Conservation (phyloP, 2,888 invertebrate genomes). For the Neria commutata region DNA sequence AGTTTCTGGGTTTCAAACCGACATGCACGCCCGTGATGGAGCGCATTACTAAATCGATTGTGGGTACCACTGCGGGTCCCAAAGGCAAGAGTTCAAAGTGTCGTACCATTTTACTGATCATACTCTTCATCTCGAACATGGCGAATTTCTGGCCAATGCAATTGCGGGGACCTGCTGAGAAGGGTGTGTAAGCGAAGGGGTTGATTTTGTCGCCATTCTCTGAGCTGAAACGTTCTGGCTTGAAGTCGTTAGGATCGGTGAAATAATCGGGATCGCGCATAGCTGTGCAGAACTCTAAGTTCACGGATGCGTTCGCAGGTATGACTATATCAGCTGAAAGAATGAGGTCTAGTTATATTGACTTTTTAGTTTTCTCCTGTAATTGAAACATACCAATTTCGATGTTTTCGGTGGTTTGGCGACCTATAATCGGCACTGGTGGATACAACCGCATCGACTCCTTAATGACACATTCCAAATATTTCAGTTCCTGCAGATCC, state of each 20-base stretch:
- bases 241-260: slow-evolving; percentile 49
- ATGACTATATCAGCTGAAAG: slow-evolving; percentile 48
- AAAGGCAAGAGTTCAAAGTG: slow-evolving; percentile 51
- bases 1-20: slow-evolving; percentile 44
- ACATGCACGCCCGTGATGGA: slow-evolving; percentile 49
- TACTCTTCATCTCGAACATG: slow-evolving; percentile 55
- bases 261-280: slow-evolving; percentile 51
- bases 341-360: neutral
- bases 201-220: slow-evolving; percentile 54
- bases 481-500: slow-evolving; percentile 52
- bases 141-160: slow-evolving; percentile 60
- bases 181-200: slow-evolving; percentile 53
- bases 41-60: slow-evolving; percentile 45
- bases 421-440: slow-evolving; percentile 69
- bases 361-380: neutral
- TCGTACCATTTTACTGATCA: slow-evolving; percentile 48
- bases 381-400: slow-evolving; percentile 64
- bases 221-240: slow-evolving; percentile 50
- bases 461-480: slow-evolving; percentile 71
- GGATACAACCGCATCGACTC: slow-evolving; percentile 71
- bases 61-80: slow-evolving; percentile 43
- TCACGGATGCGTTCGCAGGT: slow-evolving; percentile 45
- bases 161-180: slow-evolving; percentile 57
- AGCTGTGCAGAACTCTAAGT: slow-evolving; percentile 45
- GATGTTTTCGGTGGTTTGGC: slow-evolving; percentile 64